Conservation (phyloP, 2,888 invertebrate genomes). For the Monochamus alternatus region DNA sequence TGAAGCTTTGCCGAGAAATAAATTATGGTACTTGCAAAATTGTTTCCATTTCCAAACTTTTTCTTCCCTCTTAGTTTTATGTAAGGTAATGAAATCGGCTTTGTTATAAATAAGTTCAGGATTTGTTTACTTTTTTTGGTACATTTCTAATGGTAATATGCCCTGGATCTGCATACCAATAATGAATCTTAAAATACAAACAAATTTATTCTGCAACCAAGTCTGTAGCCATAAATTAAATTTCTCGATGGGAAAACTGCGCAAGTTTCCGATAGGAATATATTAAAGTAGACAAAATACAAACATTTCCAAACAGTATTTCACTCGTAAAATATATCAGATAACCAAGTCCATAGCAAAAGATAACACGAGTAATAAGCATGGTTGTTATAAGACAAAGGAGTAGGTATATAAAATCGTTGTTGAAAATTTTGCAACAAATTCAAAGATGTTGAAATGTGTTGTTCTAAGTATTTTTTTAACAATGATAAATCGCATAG, state of each 20-base stretch:
- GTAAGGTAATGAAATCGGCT: too few relatives aligned
- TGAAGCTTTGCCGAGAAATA: not conserved
- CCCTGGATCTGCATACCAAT: not conserved
- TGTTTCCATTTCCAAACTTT: not conserved
- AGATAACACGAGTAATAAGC: too few relatives aligned
- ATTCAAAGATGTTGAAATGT: too few relatives aligned
- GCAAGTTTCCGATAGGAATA: not conserved
- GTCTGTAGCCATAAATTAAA: not conserved
- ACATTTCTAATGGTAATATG: not conserved
- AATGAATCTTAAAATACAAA: not conserved
- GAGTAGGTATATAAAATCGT: too few relatives aligned
- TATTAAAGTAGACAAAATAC: not conserved
- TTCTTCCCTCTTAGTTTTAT: not conserved
- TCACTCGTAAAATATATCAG: too few relatives aligned
- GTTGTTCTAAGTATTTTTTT: too few relatives aligned
- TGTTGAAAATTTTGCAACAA: too few relatives aligned
- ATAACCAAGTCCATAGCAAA: too few relatives aligned
- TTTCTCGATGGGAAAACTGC: not conserved
- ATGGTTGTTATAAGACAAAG: too few relatives aligned
- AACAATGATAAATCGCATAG: too few relatives aligned
- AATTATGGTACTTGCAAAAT: not conserved
- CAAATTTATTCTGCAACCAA: not conserved
- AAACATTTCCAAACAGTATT: too few relatives aligned
- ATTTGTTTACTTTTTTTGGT: not conserved
- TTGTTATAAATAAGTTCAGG: not conserved